Base-by-base conservation (phyloP, 2,888 invertebrate species). In the Rhopalosiphum nymphaeae region DNA sequence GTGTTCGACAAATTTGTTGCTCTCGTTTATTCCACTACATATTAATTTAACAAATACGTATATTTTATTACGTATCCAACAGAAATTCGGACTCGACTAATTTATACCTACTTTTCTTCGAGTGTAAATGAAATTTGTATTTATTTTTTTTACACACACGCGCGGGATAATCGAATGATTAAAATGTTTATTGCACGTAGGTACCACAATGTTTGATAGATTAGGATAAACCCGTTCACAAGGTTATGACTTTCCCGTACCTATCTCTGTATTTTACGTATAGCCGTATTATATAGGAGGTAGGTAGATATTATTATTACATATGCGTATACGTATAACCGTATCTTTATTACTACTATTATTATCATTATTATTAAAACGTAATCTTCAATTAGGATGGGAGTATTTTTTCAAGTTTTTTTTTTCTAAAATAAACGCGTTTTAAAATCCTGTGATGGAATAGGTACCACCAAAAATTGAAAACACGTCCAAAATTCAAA, bases 161-260 rank as follows among this genome's bases (percentile, higher is more conserved):
- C 29, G 16, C 42, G n/a, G 44, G 56, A 85, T 44, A 85, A 44
- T 56, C 44, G 44, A 56, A 57, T 85, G 44, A 91, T 91, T 91
- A 91, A 91, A 91, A 91, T 92, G 61, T 92, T 92, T 92, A 92
- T 87, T 87, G 87, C 92, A 36, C 91, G 36, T 53, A 46, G 56
- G 84, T 85, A 86, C 87, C 87, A 87, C 61, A 86, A 92, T 49
- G 49, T 87, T 92, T 61, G 92, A 92, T 61, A 67, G 91, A 91
- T 91, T 92, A 92, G 86, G 91, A 91, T 61, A 92, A 91, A 92
- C 92, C 87, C 87, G 92, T 92, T 92, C 92, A 92, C 92, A 92
- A 92, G 92, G 92, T 92, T 92, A 92, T n/a, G 46, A 86, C 92
- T 92, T 92, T 87, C 92, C 92, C 86, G n/a, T 61, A 26, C 78